Conservation (phyloP, 1,140 invertebrate genomes). For the Conus betulinus region DNA sequence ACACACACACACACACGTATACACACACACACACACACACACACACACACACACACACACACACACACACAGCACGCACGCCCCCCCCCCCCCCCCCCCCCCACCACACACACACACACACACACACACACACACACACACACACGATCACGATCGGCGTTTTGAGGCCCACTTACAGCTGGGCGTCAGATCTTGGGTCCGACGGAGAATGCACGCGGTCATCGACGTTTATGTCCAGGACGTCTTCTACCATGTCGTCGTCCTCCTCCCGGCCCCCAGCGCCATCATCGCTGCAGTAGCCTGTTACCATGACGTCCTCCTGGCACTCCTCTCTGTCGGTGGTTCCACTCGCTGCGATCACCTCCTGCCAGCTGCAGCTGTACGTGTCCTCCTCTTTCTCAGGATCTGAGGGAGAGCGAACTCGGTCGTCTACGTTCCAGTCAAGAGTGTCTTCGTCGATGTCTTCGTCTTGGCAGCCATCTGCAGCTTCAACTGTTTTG, state of each 20-base stretch:
- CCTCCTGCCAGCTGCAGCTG: neutral
- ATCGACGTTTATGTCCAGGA: neutral
- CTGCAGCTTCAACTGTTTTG: neutral
- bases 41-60: too few species aligned
- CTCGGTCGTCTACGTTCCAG: conserved; percentile 26
- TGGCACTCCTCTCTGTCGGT: neutral
- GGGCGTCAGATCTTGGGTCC: neutral
- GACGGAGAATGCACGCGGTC: neutral
- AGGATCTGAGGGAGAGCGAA: conserved; percentile 16
- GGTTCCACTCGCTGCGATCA: neutral
- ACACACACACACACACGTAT: too few species aligned
- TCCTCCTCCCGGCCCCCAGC: neutral
- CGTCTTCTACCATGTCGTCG: neutral
- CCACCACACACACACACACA: too few species aligned
- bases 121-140: too few species aligned
- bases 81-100: too few species aligned
- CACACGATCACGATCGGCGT: too few species aligned
- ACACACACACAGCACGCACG: too few species aligned
- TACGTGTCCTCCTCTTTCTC: neutral
- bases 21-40: too few species aligned
- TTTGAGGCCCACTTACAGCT: neutral
- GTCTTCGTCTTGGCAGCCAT: neutral
- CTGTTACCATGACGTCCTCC: neutral
- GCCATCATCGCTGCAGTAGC: neutral
- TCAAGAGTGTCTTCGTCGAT: conserved; percentile 31